phyloP scores from a whole-genome alignment of 1,140 invertebrate genomes.

The Bombus confusus region DNA sequence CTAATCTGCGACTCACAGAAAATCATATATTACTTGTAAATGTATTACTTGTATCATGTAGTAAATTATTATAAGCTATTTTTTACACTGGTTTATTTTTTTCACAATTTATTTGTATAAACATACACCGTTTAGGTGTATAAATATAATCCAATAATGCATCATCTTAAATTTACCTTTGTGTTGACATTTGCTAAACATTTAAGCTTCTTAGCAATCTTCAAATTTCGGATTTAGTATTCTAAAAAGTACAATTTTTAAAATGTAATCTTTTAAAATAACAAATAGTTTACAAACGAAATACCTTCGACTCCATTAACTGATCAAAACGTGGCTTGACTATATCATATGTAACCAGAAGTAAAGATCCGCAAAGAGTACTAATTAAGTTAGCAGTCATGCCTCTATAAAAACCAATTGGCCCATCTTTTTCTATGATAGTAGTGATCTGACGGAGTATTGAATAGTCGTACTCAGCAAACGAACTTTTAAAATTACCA shows the following conservation, averaged over 20 bases:
- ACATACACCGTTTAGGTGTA: background rate
- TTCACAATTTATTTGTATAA: background rate
- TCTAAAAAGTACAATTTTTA: background rate
- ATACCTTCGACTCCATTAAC: background rate
- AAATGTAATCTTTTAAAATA: background rate
- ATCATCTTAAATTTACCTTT: background rate
- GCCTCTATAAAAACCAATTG: slow-evolving; percentile 20
- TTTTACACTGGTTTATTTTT: background rate
- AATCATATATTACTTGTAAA: background rate
- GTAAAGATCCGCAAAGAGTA: slow-evolving; percentile 1
- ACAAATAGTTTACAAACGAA: background rate
- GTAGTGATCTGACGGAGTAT: background rate
- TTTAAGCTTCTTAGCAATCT: background rate
- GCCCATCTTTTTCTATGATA: slow-evolving; percentile 5
- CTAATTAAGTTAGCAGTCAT: slow-evolving; percentile 13
- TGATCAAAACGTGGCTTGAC: background rate
- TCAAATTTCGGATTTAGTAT: background rate
- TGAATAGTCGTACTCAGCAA: background rate
- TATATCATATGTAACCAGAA: slow-evolving; percentile 28
- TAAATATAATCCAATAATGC: background rate
- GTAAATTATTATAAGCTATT: background rate
- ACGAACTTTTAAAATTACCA: background rate
- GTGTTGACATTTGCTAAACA: background rate
- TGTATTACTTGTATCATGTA: background rate
- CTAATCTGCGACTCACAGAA: background rate